phyloP scores from a whole-genome alignment of 2,797 vertebrate genomes.

The Poeciliopsis gracilis region DNA sequence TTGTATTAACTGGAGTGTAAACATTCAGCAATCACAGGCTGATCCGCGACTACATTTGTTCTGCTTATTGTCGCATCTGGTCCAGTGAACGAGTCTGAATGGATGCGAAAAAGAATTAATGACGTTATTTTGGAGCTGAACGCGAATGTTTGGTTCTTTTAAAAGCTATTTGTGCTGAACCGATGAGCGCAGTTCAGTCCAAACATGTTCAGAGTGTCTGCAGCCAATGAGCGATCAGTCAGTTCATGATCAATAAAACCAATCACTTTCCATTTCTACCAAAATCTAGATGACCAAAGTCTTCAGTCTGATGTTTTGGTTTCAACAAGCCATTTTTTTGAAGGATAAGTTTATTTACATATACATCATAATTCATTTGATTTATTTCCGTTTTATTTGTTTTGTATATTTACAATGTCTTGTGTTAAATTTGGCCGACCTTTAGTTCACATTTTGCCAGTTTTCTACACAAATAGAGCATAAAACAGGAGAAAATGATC shows the following conservation, averaged over 20 bases:
- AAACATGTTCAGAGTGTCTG: not conserved
- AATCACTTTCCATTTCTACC: too few species aligned
- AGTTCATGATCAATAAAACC: too few species aligned
- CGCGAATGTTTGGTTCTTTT: conserved; percentile 30
- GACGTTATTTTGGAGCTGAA: conserved; percentile 10
- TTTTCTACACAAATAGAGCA: not conserved
- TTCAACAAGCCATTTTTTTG: too few species aligned
- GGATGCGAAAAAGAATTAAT: conserved; percentile 28
- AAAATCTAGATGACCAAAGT: too few species aligned
- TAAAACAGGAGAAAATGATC: not conserved
- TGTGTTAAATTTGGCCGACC: too few species aligned
- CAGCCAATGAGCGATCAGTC: too few species aligned
- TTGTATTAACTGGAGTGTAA: conserved; percentile 63
- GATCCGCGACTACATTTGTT: conserved; percentile 60
- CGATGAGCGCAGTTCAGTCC: not conserved
- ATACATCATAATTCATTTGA: too few species aligned
- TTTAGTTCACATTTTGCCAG: not conserved
- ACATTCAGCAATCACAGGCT: conserved; percentile 53
- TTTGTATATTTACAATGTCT: too few species aligned
- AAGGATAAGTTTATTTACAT: too few species aligned
- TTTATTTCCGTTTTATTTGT: too few species aligned
- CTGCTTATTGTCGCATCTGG: conserved; percentile 46
- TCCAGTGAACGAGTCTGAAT: conserved; percentile 52
- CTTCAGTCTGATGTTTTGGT: too few species aligned
- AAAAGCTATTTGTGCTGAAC: conserved; percentile 26